Percentiles rank a stretch among this genome's conserved stretches.
Conservation (phyloP, 2,888 invertebrate genomes). For the Dexiosoma caninum region DNA sequence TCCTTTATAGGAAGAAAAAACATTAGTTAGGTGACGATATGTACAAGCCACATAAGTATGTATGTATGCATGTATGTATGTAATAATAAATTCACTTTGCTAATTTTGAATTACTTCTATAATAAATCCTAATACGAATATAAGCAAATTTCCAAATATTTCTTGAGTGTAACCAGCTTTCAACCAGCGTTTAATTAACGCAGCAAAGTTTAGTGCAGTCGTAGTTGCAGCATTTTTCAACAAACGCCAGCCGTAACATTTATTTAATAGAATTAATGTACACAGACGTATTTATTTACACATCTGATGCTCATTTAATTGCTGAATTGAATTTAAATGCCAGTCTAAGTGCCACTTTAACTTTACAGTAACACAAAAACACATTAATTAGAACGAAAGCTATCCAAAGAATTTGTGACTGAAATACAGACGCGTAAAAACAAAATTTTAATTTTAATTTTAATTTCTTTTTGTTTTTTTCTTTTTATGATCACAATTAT, state of each 20-base stretch:
- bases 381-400: slow-evolving; percentile 14
- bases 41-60: no score
- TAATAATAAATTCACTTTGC: background rate
- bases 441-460: no score
- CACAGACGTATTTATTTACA: slow-evolving; percentile 31
- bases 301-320: slow-evolving; percentile 36
- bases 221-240: background rate
- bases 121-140: background rate
- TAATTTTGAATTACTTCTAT: no score
- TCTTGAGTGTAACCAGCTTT: background rate
- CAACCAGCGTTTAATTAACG: no score
- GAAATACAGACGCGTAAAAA: no score
- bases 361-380: slow-evolving; percentile 1
- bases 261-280: slow-evolving; percentile 30
- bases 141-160: background rate
- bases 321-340: slow-evolving; percentile 46
- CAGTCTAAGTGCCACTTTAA: slow-evolving; percentile 29
- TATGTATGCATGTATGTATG: no score
- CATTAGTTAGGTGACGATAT: no score
- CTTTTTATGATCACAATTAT: slow-evolving; percentile 43
- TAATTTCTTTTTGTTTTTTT: background rate
- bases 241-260: background rate
- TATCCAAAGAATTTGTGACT: background rate
- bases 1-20: no score
- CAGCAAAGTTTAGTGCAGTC: no score